phyloP scores from a whole-genome alignment of 2,113 vertebrate genomes.

The Poecilia latipinna region DNA sequence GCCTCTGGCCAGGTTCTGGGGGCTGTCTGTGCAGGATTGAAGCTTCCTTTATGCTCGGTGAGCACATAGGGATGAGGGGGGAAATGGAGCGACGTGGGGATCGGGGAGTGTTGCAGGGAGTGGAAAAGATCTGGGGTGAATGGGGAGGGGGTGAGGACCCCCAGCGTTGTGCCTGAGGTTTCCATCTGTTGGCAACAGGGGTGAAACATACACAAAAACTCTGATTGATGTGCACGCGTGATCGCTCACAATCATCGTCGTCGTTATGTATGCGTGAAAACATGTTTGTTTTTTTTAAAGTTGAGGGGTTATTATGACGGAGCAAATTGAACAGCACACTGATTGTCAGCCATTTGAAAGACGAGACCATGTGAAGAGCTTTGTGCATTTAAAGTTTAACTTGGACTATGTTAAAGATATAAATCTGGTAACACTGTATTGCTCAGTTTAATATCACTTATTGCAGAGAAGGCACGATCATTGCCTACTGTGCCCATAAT shows the following conservation, averaged over 20 bases:
- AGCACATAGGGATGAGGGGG: slow-evolving; percentile 25
- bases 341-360: slow-evolving; percentile 33
- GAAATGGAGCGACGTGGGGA: background rate
- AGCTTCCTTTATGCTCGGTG: slow-evolving; percentile 62
- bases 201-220: slow-evolving; percentile 47
- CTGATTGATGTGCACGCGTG: slow-evolving; percentile 47
- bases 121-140: background rate
- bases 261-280: slow-evolving; percentile 29
- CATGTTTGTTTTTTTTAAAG: slow-evolving; percentile 8
- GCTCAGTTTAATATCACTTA: background rate
- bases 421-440: slow-evolving; percentile 28
- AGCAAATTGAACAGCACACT: slow-evolving; percentile 40
- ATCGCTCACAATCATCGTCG: slow-evolving; percentile 37
- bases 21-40: slow-evolving; percentile 58
- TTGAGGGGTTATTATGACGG: slow-evolving; percentile 47
- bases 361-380: background rate
- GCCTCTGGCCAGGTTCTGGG: slow-evolving; percentile 69
- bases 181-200: slow-evolving; percentile 72
- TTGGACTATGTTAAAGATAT: slow-evolving; percentile 13
- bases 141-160: slow-evolving; percentile 46
- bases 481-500: slow-evolving; percentile 12
- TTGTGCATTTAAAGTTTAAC: slow-evolving; percentile 44
- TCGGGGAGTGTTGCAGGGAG: background rate
- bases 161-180: slow-evolving; percentile 69
- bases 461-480: background rate